Percentiles rank a stretch among this genome's conserved stretches.
phyloP scores from a whole-genome alignment of 2,797 vertebrate species.

The Sebastes alutus region DNA sequence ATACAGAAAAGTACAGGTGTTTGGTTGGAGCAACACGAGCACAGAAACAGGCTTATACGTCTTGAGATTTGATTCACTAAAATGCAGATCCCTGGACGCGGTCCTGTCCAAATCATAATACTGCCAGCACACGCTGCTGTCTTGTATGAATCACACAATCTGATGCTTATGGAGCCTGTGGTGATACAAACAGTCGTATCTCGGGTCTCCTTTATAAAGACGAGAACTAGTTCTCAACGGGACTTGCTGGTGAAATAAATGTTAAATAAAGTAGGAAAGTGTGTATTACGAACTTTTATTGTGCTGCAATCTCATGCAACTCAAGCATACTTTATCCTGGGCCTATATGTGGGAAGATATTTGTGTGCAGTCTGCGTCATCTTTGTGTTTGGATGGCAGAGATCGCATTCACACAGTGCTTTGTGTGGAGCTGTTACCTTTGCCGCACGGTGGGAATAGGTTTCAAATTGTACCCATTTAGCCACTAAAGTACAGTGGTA shows the following conservation, averaged over 20 bases:
- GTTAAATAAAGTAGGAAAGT: conserved; percentile 28
- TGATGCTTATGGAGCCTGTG: conserved; percentile 14
- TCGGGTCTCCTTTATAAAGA: conserved; percentile 7
- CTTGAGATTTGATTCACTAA: conserved; percentile 17
- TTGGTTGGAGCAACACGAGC: neutral
- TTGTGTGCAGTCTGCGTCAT: neutral
- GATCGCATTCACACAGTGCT: neutral
- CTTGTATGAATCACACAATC: conserved; percentile 13
- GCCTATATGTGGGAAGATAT: neutral
- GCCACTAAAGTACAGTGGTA: conserved; percentile 8
- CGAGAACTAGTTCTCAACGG: neutral
- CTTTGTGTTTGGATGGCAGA: neutral
- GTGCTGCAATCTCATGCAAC: neutral
- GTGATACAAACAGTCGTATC: conserved; percentile 1
- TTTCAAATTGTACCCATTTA: conserved; percentile 27
- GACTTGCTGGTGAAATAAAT: conserved; percentile 2
- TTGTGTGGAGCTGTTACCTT: neutral
- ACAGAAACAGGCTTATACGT: neutral
- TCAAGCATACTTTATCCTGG: neutral
- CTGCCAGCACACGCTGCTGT: conserved; percentile 11
- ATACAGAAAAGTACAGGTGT: conserved; percentile 8
- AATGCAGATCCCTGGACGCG: conserved; percentile 9
- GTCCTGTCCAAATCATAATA: conserved; percentile 15
- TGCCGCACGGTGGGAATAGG: neutral
- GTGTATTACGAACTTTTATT: neutral